Base-by-base conservation (phyloP, 2,797 vertebrate genomes). In the Malacoraja senta region DNA sequence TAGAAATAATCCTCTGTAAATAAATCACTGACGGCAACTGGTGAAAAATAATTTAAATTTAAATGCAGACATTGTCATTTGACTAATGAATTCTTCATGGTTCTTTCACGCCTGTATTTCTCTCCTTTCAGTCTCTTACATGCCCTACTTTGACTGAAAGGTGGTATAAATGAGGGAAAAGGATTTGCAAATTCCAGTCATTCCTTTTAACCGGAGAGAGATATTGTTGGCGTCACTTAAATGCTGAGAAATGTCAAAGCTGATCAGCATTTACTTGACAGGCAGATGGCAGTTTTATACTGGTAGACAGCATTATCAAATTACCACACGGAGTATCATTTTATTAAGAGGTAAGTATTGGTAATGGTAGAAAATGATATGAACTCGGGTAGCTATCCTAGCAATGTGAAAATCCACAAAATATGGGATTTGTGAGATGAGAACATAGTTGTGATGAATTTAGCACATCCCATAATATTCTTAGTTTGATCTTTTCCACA, bases 1-100 rank as follows among this genome's bases (percentile, higher is more conserved):
- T 68, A 68, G 4, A 88, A 88, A 88, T 88, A 88, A 88, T n/a
- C n/a, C 84, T 88, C 61, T 19, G 63, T 17, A 35, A 88, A 17
- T 35, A 35, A 32, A 88, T 88, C 15, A 88, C n/a, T 68, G 65
- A 88, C 13, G 32, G 84, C 61, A 32, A 35, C 29, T 88, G 84
- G n/a, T 35, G n/a, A 88, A n/a, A 88, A 88, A 63, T 88, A 88
- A 88, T 88, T 35, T 88, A 88, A 88, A 32, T 35, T 88, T 32
- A 68, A 88, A 88, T 17, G 84, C 29, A 68, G 84, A 68, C 8
- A 26, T 35, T 88, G 84, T n/a, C 29, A 7, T 21, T 32, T 88
- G 65, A 32, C 65, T 68, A 68, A 88, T 24, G 84, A 68, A 88
- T 88, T 88, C 32, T 68, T 63, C 63, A 88, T 4, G 58, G 29